Conservation (phyloP, 2,113 vertebrate genomes). For the Struthidea cinerea region DNA sequence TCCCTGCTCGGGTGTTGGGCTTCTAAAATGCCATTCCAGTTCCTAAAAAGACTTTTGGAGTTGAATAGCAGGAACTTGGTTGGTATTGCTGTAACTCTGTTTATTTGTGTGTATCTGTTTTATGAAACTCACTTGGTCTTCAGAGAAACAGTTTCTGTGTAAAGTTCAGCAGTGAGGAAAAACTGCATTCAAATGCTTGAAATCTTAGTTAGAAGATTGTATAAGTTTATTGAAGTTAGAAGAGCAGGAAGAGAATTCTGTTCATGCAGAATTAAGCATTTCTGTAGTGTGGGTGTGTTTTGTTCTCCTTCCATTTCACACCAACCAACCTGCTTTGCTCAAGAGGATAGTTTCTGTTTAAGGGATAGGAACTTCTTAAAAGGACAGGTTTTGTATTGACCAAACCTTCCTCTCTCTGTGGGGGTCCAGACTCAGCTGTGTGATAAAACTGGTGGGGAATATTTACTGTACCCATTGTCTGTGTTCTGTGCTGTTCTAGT, state of each 20-base stretch:
- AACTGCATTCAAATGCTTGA: background rate
- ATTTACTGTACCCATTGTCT: background rate
- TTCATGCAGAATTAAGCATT: background rate
- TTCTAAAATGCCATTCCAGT: background rate
- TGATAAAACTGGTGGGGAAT: background rate
- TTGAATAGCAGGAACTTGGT: background rate
- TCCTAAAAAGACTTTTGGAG: background rate
- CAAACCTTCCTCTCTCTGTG: background rate
- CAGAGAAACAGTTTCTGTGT: background rate
- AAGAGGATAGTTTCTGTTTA: background rate
- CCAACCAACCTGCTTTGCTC: background rate
- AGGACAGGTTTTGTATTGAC: background rate
- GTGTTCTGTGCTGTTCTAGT: conserved; percentile 67
- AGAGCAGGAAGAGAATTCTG: background rate
- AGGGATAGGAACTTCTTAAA: background rate
- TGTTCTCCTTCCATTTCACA: background rate
- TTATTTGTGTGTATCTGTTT: background rate
- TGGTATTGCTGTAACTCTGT: background rate
- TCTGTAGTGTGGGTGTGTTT: background rate
- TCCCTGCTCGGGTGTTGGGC: background rate
- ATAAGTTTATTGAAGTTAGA: background rate
- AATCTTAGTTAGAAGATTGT: background rate
- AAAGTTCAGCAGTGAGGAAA: background rate
- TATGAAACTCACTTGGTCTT: background rate
- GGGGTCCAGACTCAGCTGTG: background rate